These are phyloP conservation scores for Drosophila oshimai DNA, from an alignment of 1,140 invertebrate genomes.

Conservation along the genomic window DNA sequence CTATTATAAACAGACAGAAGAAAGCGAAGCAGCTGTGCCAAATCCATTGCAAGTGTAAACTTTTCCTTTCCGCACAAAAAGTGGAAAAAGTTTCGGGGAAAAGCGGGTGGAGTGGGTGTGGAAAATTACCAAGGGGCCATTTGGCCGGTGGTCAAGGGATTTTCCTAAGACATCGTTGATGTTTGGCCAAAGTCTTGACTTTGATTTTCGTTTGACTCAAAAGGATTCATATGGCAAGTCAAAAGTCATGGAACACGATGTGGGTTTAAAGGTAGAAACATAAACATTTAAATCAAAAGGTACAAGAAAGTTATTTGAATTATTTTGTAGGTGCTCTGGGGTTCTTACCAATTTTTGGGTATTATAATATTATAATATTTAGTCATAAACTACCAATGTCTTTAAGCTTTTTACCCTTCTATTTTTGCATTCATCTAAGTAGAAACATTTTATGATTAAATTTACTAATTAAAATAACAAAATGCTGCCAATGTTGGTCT, in stretches of 20 bases:
- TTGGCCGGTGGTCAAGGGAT: constrained; percentile 25
- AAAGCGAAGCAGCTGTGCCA: not conserved
- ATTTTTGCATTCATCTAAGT: too few relatives aligned
- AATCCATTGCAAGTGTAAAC: not conserved
- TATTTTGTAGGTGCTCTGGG: too few relatives aligned
- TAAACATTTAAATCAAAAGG: too few relatives aligned
- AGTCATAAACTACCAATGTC: too few relatives aligned
- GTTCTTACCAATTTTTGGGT: too few relatives aligned
- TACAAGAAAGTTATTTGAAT: too few relatives aligned
- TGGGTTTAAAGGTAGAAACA: not conserved
- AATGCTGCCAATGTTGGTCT: not conserved
- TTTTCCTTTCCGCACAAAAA: not conserved
- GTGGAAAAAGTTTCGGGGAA: not conserved
- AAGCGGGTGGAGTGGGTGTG: not conserved
- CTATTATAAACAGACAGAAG: not conserved
- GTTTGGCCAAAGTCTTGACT: constrained; percentile 39
- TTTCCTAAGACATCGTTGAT: constrained; percentile 10
- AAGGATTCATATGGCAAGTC: not conserved
- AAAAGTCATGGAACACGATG: not conserved
- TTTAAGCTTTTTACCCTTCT: too few relatives aligned
- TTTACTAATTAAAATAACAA: not conserved
- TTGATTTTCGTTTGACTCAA: constrained; percentile 26
- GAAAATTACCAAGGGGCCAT: not conserved
- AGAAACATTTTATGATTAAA: too few relatives aligned
- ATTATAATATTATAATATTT: too few relatives aligned